Base-by-base conservation (phyloP, 2,113 vertebrate species). In the Phoxinus phoxinus region DNA sequence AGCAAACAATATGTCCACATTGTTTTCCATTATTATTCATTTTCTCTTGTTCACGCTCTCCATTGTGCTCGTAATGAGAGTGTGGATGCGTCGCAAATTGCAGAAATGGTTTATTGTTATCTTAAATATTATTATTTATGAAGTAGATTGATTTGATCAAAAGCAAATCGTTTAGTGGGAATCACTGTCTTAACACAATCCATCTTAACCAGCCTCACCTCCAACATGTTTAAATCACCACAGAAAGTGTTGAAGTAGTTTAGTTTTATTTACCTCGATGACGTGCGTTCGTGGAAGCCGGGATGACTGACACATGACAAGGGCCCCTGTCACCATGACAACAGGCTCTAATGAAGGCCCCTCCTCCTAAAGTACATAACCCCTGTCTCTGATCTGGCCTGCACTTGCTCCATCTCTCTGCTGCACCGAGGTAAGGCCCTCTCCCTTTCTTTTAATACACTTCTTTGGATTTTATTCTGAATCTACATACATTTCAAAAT, bases 331-430 rank as follows among this genome's bases (percentile, higher is more conserved):
- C 69, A 41, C 74, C 88, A 61, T 87, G 90, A 91, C 90, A 87
- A 90, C 90, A 59, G 53, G n/a, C 48, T 13, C 78, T 85, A 76
- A 84, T 82, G 79, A 77, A 48, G 84, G 46, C 89, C 90, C 87
- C 93, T 92, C 88, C 93, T 91, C 85, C 87, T 63, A 0, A 8
- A 75, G 81, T 92, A 91, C 89, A 92, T 91, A 92, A 91, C 56
- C 85, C 58, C 7, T 59, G 23, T 63, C 87, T 86, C 85, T 88
- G 82, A 88, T 86, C 84, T 83, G 80, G 79, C 73, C 69, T 13
- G 37, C 82, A 53, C 73, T 74, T 76, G 56, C n/a, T 81, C 51
- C 30, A 48, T 73, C 76, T 77, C 77, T 79, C 58, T 81, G n/a
- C 27, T 41, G 44, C 58, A 69, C 65, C 76, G 75, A 63, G 90